A percentile compares a stretch with the other conserved stretches of the same genome.
phyloP scores from a whole-genome alignment of 2,888 invertebrate species.

The Noctua janthina region DNA sequence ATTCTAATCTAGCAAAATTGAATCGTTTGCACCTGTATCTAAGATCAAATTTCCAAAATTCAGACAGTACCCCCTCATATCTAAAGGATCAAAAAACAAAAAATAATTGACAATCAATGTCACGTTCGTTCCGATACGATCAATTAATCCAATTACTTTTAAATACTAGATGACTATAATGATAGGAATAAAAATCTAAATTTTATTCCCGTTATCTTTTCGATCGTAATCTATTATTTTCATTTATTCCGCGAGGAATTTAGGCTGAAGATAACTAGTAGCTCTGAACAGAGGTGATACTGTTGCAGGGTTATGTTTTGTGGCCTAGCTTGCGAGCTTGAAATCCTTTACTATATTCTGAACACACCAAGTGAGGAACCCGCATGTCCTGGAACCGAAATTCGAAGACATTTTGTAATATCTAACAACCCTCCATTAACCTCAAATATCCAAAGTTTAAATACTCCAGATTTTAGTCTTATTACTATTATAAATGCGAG shows the following conservation, averaged over 20 bases:
- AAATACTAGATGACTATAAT: constrained; percentile 43
- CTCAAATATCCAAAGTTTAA: no score
- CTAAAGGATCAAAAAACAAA: neutral
- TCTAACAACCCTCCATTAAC: no score
- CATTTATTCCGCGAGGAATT: constrained; percentile 47
- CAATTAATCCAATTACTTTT: constrained; percentile 61
- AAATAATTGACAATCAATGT: constrained; percentile 57
- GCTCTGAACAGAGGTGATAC: neutral
- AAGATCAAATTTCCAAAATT: neutral
- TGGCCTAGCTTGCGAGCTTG: neutral
- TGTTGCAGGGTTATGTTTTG: neutral
- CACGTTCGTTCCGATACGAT: constrained; percentile 41
- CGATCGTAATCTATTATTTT: constrained; percentile 36
- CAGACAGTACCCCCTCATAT: neutral
- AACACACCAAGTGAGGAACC: neutral
- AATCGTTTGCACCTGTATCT: neutral
- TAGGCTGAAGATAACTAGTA: constrained; percentile 2
- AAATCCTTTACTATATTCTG: neutral
- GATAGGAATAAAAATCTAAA: constrained; percentile 49
- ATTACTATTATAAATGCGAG: no score
- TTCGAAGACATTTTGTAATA: no score
- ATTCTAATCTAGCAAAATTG: neutral
- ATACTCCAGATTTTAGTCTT: no score
- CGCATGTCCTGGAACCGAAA: no score
- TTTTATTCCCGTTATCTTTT: constrained; percentile 27